These are phyloP conservation scores for Chlorospingus flavigularis DNA, from an alignment of 2,797 vertebrate species.

Conservation along the genomic window DNA sequence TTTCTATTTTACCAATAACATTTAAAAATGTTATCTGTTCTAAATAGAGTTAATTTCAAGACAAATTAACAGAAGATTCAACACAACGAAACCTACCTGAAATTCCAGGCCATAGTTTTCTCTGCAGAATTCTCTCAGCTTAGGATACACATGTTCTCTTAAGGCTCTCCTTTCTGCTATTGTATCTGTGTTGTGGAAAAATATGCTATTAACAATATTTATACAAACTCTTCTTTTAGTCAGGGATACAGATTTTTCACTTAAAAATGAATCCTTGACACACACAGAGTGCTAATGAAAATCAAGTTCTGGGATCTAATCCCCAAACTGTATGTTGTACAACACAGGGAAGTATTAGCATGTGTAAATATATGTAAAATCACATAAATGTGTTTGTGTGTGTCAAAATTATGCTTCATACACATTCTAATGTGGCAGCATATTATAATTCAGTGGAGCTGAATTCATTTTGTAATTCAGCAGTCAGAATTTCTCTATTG, in stretches of 20 bases:
- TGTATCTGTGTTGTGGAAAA: constrained; percentile 83
- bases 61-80: not conserved
- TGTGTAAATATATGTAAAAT: not conserved
- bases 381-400: not conserved
- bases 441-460: not conserved
- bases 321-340: not conserved
- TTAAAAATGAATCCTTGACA: not conserved
- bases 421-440: not conserved
- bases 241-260: not conserved
- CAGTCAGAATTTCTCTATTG: not conserved
- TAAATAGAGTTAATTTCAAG: not conserved
- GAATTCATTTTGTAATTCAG: not conserved
- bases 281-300: not conserved
- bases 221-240: not conserved
- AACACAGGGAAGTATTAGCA: not conserved
- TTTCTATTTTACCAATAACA: not conserved
- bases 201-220: not conserved
- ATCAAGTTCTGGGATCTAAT: not conserved
- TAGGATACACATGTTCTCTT: constrained; percentile 95
- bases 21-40: not conserved
- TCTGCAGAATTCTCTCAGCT: constrained; percentile 97
- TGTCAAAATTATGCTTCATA: not conserved
- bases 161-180: constrained; percentile 93
- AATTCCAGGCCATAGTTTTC: constrained; percentile 99
- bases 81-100: constrained; percentile 81